These are phyloP conservation scores for Ceraclea dissimilis DNA, from an alignment of 2,888 invertebrate genomes.

Conservation along the genomic window DNA sequence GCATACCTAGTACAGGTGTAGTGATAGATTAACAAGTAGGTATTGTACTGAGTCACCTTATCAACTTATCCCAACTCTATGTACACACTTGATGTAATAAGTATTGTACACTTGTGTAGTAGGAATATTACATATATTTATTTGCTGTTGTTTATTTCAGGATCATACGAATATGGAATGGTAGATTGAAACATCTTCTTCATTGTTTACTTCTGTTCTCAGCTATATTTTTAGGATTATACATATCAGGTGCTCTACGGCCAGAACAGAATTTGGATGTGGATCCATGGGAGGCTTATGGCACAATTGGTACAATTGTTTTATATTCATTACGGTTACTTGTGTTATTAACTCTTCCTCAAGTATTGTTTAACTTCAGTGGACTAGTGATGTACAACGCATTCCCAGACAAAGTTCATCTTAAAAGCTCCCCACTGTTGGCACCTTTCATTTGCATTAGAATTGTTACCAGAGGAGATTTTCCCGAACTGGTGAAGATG, in stretches of 20 bases:
- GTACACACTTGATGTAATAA: too few relatives aligned
- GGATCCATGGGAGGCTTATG: slow-evolving; percentile 79
- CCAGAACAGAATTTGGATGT: slow-evolving; percentile 51
- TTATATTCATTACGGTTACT: slow-evolving; percentile 73
- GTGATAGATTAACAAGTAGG: too few relatives aligned
- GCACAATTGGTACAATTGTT: slow-evolving; percentile 61
- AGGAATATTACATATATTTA: too few relatives aligned
- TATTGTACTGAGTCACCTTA: too few relatives aligned
- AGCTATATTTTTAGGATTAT: slow-evolving; percentile 69
- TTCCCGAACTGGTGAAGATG: slow-evolving; percentile 78
- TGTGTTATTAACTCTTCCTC: slow-evolving; percentile 80
- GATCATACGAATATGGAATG: slow-evolving; percentile 44
- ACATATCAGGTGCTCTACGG: slow-evolving; percentile 56
- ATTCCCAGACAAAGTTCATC: slow-evolving; percentile 83
- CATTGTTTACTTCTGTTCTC: slow-evolving; percentile 69
- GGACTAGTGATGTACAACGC: slow-evolving; percentile 87
- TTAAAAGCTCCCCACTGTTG: slow-evolving; percentile 83
- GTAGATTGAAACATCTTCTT: slow-evolving; percentile 68
- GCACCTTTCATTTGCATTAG: slow-evolving; percentile 93
- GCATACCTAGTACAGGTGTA: too few relatives aligned
- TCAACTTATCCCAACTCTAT: too few relatives aligned
- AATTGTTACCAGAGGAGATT: slow-evolving; percentile 91
- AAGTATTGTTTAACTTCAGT: slow-evolving; percentile 81
- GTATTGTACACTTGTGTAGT: too few relatives aligned
- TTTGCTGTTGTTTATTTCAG: background rate